These are phyloP conservation scores for Ellobium chinense DNA, from an alignment of 2,888 invertebrate genomes.

Conservation along the genomic window DNA sequence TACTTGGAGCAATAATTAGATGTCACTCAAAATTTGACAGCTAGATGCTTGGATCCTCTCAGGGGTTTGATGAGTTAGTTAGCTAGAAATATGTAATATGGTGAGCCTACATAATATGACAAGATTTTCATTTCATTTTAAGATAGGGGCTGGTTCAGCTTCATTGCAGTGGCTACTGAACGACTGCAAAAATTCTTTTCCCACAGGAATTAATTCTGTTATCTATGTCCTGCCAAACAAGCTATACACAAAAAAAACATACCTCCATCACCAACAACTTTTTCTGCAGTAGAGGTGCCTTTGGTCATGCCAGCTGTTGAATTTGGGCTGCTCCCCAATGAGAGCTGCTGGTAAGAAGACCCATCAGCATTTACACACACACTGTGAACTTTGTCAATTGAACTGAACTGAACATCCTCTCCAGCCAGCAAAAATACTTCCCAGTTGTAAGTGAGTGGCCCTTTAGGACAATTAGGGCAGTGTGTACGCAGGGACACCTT, in stretches of 20 bases:
- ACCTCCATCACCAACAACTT: slow-evolving; percentile 6
- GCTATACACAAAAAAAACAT: not conserved
- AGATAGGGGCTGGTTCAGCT: too few species aligned
- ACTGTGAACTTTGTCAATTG: slow-evolving; percentile 28
- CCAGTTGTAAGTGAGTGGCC: slow-evolving; percentile 62
- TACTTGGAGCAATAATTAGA: too few species aligned
- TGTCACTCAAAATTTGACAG: too few species aligned
- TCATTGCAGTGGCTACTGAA: too few species aligned
- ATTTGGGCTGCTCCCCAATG: not conserved
- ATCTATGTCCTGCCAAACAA: not conserved
- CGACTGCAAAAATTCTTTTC: too few species aligned
- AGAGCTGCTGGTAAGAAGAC: slow-evolving; percentile 47
- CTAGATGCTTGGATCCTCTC: too few species aligned
- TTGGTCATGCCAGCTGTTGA: not conserved
- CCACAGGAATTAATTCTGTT: too few species aligned
- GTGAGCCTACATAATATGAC: too few species aligned
- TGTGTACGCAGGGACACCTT: slow-evolving; percentile 63
- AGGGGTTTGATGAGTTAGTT: too few species aligned
- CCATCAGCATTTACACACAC: slow-evolving; percentile 63
- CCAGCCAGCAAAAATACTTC: slow-evolving; percentile 45
- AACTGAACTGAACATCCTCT: slow-evolving; percentile 15
- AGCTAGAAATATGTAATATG: too few species aligned
- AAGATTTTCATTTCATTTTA: too few species aligned
- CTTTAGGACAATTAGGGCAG: slow-evolving; percentile 54
- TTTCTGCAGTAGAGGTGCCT: not conserved